A percentile compares a stretch with the other conserved stretches of the same genome.
phyloP scores from a whole-genome alignment of 2,113 vertebrate species.

The Eira barbara region DNA sequence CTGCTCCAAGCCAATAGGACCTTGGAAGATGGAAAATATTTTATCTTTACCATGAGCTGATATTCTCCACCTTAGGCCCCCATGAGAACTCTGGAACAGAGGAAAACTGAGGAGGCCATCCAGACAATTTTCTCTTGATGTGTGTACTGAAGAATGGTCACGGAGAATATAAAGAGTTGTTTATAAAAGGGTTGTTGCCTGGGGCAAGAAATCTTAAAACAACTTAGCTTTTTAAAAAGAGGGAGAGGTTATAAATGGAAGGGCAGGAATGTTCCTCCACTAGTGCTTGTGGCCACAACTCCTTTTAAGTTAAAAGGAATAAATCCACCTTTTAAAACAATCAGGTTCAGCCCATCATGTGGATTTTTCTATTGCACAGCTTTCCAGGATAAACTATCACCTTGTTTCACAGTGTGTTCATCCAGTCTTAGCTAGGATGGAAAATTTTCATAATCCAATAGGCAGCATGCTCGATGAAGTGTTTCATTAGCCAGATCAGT shows the following conservation, averaged over 20 bases:
- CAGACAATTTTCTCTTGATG: neutral
- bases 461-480: slow-evolving; percentile 11
- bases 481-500: neutral
- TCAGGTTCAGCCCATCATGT: neutral
- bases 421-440: neutral
- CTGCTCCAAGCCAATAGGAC: neutral
- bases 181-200: slow-evolving; percentile 16
- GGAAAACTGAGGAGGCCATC: neutral
- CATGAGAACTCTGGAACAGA: neutral
- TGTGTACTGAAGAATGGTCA: neutral
- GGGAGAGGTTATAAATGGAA: neutral
- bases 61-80: too few relatives aligned
- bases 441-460: neutral
- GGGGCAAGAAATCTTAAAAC: neutral
- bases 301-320: neutral
- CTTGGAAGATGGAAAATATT: neutral
- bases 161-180: neutral
- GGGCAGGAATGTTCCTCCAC: neutral
- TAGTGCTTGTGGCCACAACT: neutral
- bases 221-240: neutral
- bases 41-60: neutral
- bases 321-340: slow-evolving; percentile 18
- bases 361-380: neutral
- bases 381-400: neutral
- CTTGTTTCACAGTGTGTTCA: neutral